A percentile compares a stretch with the other conserved stretches of the same genome.
Evolutionary conservation across 1,140 invertebrate species (phyloP).

Genomic region (Hylaeus anthracinus): DNA sequence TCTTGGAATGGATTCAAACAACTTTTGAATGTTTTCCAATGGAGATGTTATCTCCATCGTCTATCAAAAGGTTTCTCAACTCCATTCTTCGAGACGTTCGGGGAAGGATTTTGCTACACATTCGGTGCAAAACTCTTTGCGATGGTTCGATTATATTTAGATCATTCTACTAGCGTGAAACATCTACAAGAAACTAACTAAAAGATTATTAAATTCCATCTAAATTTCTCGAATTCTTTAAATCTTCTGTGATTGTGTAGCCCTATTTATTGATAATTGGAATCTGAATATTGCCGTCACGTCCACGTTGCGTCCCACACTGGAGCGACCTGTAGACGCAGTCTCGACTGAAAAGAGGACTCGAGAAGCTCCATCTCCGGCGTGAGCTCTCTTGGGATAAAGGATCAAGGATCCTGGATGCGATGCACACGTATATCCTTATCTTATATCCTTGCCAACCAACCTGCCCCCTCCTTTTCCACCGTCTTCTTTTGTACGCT

Average conservation of each 20-base stretch:
- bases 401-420: constrained; percentile 76
- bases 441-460: constrained; percentile 74
- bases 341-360: constrained; percentile 71
- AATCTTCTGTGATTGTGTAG: not conserved
- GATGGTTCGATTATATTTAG: too few relatives aligned
- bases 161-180: too few relatives aligned
- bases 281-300: not conserved
- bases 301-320: not conserved
- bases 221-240: not conserved
- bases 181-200: not conserved
- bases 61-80: too few relatives aligned
- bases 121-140: too few relatives aligned
- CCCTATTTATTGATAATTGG: not conserved
- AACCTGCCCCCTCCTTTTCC: constrained; percentile 49
- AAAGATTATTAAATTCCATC: not conserved
- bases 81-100: not conserved
- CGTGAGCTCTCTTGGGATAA: constrained; percentile 76
- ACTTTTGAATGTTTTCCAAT: too few relatives aligned
- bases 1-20: too few relatives aligned
- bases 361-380: constrained; percentile 69
- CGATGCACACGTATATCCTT: constrained; percentile 77
- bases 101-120: too few relatives aligned
- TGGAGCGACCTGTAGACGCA: constrained; percentile 60
- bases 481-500: constrained; percentile 39
- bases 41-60: too few relatives aligned